Evolutionary conservation across 2,113 vertebrate species (phyloP).

Genomic region (Pseudois nayaur): DNA sequence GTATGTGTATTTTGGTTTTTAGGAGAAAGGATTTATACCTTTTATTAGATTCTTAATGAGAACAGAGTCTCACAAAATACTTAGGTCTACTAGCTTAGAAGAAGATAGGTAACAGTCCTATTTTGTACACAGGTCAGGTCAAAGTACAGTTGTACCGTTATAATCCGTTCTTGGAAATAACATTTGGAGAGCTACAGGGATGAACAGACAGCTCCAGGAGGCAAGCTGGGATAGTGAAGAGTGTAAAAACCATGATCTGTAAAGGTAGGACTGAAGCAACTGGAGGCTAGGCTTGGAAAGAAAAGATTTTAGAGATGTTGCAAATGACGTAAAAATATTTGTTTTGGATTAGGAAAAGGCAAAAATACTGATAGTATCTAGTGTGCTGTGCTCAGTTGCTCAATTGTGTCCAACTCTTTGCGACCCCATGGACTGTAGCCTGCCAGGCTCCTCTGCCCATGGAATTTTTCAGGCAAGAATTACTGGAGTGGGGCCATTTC

Average conservation of each 20-base stretch:
- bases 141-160: neutral
- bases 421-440: neutral
- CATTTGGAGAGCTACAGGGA: neutral
- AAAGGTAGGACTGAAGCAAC: neutral
- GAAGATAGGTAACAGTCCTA: neutral
- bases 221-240: neutral
- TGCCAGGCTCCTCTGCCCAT: neutral
- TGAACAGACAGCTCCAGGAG: neutral
- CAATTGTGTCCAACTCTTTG: neutral
- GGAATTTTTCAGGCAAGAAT: neutral
- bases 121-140: slow-evolving; percentile 5
- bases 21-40: neutral
- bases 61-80: slow-evolving; percentile 23
- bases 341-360: neutral
- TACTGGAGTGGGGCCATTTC: neutral
- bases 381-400: neutral
- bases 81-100: neutral
- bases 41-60: slow-evolving; percentile 33
- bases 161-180: slow-evolving; percentile 28
- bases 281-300: neutral
- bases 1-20: neutral
- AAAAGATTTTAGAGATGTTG: neutral
- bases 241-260: neutral
- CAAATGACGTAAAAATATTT: neutral
- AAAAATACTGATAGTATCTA: neutral